Conservation (phyloP, 2,113 vertebrate genomes). For the Apeltes quadracus region DNA sequence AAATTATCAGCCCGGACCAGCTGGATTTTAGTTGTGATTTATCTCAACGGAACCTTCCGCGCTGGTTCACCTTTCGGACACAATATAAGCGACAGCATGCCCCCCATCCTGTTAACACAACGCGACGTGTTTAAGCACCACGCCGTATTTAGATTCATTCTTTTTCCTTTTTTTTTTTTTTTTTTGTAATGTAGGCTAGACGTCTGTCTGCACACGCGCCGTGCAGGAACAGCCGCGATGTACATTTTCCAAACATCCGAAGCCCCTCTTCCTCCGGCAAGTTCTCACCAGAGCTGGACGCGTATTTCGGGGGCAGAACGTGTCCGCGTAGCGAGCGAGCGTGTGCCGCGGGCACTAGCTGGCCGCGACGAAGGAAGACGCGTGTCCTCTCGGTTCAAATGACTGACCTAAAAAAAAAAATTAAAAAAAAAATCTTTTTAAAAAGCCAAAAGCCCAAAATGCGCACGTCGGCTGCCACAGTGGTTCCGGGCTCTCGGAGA, state of each 20-base stretch:
- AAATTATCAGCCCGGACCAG: conserved; percentile 17
- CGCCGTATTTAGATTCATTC: conserved; percentile 62
- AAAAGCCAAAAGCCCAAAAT: conserved; percentile 50
- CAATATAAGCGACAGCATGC: conserved; percentile 24
- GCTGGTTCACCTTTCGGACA: conserved; percentile 50
- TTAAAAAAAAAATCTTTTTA: too few relatives aligned
- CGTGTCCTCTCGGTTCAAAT: conserved; percentile 59
- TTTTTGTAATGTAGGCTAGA: conserved; percentile 66
- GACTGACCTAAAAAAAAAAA: conserved; percentile 67
- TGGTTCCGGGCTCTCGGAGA: conserved; percentile 66
- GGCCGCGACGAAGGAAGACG: conserved; percentile 22
- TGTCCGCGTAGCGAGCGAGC: neutral
- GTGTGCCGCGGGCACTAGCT: neutral
- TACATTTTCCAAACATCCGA: neutral
- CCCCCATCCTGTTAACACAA: conserved; percentile 42
- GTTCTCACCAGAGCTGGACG: conserved; percentile 37
- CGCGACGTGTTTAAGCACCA: conserved; percentile 60
- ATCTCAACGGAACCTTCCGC: conserved; percentile 49
- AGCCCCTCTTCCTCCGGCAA: conserved; percentile 9
- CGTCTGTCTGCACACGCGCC: conserved; percentile 55
- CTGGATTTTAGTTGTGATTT: conserved; percentile 60
- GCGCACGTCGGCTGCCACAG: conserved; percentile 74
- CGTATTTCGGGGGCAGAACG: neutral
- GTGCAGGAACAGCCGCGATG: conserved; percentile 24
- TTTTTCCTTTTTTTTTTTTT: too few relatives aligned